Base-by-base conservation (phyloP, 2,888 invertebrate genomes). In the Microctonus aethiopoides region DNA sequence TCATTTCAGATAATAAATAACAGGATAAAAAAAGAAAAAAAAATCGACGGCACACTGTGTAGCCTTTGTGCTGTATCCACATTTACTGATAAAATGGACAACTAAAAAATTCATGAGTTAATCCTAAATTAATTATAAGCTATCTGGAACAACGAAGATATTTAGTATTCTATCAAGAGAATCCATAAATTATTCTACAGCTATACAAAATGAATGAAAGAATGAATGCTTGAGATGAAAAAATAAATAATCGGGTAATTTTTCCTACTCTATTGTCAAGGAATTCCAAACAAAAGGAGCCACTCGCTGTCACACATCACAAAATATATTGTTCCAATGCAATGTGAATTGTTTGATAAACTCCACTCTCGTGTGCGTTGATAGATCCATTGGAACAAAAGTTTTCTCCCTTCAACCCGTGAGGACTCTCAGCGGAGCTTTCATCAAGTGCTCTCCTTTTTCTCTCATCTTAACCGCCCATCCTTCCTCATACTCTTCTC, bases 291-390 rank as follows among this genome's bases (percentile, higher is more conserved):
- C 10, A 52, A n/a, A 54, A 54, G 26, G 24, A 54, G 34, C 32
- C 61, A 46, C 52, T 60, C 26, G 24, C 51, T 59, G 34, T 67
- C 34, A 67, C 59, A 20, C 22, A 67, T 46, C 46, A 16, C 60
- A 41, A 41, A 66, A 29, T 46, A 39, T 26, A 62, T 56, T 26
- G 46, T 16, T 26, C 61, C 26, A n/a, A 46, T 63, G 64, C 66
- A 69, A 70, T 72, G 62, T 57, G 72, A 72, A 75, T 74, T 75
- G 72, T 73, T 71, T 68, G 72, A 72, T 57, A 60, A 74, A 72
- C 65, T 74, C 68, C 68, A 11, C 9, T 22, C 11, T 60, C 60
- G 16, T 46, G 46, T 16, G 29, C 29, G 32, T 57, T 29, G 16
- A 32, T 16, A 61, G 22, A 41, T 26, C 62, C 39, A 46, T 62